Conservation (phyloP, 2,797 vertebrate genomes). For the Alauda arvensis region DNA sequence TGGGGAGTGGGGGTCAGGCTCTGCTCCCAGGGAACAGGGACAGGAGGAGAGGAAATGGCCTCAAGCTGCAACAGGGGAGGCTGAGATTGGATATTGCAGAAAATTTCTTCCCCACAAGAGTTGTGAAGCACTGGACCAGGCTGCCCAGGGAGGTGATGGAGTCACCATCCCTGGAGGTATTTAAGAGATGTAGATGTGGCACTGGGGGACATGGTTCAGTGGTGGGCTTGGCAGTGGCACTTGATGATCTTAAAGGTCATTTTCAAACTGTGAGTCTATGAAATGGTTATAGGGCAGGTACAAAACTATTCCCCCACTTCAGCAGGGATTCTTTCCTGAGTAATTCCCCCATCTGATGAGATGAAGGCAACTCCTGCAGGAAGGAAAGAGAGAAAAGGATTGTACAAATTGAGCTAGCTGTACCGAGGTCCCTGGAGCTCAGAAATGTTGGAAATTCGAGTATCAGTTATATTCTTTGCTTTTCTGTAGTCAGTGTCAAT, state of each 20-base stretch:
- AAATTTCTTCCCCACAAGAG: background rate
- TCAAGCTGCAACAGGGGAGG: background rate
- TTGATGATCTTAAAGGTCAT: background rate
- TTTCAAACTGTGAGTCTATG: background rate
- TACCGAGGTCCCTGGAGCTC: background rate
- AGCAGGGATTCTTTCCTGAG: background rate
- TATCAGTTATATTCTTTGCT: background rate
- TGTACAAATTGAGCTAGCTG: background rate
- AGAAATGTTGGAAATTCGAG: background rate
- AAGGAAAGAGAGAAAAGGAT: background rate
- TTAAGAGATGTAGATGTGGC: background rate
- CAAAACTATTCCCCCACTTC: background rate
- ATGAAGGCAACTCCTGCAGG: background rate
- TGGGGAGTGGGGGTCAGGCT: background rate
- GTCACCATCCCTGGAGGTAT: background rate
- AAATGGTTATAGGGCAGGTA: background rate
- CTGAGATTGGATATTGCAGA: background rate
- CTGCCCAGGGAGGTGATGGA: background rate
- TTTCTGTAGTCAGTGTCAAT: background rate
- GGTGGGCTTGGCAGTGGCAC: background rate
- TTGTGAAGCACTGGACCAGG: background rate
- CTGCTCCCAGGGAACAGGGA: background rate
- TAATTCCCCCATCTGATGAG: background rate
- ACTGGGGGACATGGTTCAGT: background rate
- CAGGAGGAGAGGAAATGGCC: background rate